Conservation (phyloP, 2,113 vertebrate genomes). For the Monopterus albus region DNA sequence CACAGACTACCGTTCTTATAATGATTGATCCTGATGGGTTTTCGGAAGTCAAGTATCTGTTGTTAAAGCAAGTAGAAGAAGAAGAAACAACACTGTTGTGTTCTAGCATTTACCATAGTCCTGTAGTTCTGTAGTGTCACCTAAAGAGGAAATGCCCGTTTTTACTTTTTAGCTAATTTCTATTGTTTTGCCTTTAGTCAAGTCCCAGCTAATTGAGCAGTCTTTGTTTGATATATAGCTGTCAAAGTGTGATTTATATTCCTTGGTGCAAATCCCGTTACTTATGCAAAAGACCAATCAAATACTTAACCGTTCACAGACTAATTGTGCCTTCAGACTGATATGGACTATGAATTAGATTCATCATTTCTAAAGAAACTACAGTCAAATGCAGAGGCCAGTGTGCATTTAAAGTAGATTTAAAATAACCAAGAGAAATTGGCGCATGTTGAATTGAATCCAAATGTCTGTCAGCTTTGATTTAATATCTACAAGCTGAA, state of each 20-base stretch:
- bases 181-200: neutral
- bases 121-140: too few species aligned
- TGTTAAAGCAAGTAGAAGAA: too few species aligned
- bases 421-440: neutral
- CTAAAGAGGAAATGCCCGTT: too few species aligned
- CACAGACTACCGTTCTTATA: slow-evolving; percentile 3
- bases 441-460: neutral
- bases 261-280: too few species aligned
- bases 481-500: slow-evolving; percentile 20
- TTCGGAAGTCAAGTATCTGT: too few species aligned
- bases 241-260: too few species aligned
- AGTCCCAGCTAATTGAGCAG: neutral
- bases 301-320: neutral
- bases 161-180: too few species aligned
- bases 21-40: neutral
- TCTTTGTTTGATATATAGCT: neutral
- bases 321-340: neutral
- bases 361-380: neutral
- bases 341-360: neutral
- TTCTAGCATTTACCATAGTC: neutral
- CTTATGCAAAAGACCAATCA: too few species aligned
- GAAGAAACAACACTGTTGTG: neutral
- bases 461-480: neutral
- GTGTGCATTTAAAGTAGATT: too few species aligned
- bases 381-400: neutral